phyloP scores from a whole-genome alignment of 1,140 invertebrate species.

The Pygmarrhopalites habei region DNA sequence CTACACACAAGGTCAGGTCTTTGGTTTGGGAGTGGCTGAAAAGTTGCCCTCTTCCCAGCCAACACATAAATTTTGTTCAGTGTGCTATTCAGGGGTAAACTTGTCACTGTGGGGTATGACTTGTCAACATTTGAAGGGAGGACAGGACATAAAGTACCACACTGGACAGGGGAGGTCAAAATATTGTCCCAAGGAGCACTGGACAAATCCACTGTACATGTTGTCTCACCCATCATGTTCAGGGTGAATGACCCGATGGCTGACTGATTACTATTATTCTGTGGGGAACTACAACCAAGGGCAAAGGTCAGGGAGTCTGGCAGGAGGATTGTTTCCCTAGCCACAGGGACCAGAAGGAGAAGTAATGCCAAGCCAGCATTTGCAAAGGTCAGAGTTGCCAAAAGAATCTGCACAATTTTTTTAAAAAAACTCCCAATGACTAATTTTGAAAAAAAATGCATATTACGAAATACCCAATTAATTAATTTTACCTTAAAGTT shows the following conservation, averaged over 20 bases:
- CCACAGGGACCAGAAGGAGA: conserved; percentile 61
- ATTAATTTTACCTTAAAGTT: conserved; percentile 72
- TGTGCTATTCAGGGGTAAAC: background rate
- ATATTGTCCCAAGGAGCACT: conserved; percentile 1
- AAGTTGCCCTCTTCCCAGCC: background rate
- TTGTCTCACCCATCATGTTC: conserved; percentile 9
- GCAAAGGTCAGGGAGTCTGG: conserved; percentile 55
- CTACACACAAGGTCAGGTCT: conserved; percentile 14
- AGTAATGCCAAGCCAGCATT: conserved; percentile 60
- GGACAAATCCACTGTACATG: conserved; percentile 7
- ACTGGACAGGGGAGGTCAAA: conserved; percentile 8
- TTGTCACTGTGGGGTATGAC: too few species aligned
- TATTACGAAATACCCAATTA: too few species aligned
- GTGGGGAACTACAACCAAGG: conserved; percentile 45
- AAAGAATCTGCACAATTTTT: conserved; percentile 50
- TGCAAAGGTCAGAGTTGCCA: conserved; percentile 59
- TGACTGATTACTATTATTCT: too few species aligned
- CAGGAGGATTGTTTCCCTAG: conserved; percentile 57
- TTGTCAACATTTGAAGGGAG: background rate
- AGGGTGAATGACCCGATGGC: background rate
- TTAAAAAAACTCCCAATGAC: background rate
- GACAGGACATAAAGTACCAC: conserved; percentile 11
- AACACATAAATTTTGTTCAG: conserved; percentile 3
- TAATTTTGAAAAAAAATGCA: too few species aligned
- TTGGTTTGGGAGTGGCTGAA: conserved; percentile 3